A percentile compares a stretch with the other conserved stretches of the same genome.
Evolutionary conservation across 64 coral and sea anemone genomes (phyloP).

Genomic region (Montipora sp.): DNA sequence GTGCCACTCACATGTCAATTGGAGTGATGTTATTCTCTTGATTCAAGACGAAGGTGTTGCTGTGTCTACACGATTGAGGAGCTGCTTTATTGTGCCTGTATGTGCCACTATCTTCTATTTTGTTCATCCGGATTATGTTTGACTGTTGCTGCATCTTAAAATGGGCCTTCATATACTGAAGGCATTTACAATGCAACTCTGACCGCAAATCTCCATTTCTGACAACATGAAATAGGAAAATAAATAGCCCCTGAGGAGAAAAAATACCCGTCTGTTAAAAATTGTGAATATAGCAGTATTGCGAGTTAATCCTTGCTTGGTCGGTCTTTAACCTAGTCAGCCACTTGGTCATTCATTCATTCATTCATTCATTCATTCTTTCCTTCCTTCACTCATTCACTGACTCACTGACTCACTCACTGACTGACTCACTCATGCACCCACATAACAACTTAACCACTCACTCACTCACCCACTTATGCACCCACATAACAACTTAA

Average conservation of each 20-base stretch:
- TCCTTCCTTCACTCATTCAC: too few species aligned
- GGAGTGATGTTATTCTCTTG: neutral
- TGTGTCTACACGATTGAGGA: neutral
- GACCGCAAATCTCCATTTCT: conserved; percentile 42
- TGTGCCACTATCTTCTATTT: neutral
- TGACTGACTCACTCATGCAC: too few species aligned
- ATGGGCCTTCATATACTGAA: neutral
- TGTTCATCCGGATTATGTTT: neutral
- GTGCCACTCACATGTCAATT: neutral
- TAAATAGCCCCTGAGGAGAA: conserved; percentile 30
- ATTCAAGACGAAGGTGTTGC: neutral
- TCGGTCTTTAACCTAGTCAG: too few species aligned
- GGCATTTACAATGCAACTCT: neutral
- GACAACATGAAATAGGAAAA: conserved; percentile 56
- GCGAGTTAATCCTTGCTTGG: too few species aligned
- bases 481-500: too few species aligned
- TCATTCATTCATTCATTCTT: too few species aligned
- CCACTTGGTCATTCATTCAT: too few species aligned
- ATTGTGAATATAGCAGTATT: too few species aligned
- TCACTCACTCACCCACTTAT: too few species aligned
- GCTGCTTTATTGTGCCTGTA: neutral
- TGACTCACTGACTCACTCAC: too few species aligned
- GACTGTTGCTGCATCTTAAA: neutral
- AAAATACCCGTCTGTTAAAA: neutral
- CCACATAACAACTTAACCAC: too few species aligned